Base-by-base conservation (phyloP, 2,888 invertebrate species). In the Tupiocoris notatus region DNA sequence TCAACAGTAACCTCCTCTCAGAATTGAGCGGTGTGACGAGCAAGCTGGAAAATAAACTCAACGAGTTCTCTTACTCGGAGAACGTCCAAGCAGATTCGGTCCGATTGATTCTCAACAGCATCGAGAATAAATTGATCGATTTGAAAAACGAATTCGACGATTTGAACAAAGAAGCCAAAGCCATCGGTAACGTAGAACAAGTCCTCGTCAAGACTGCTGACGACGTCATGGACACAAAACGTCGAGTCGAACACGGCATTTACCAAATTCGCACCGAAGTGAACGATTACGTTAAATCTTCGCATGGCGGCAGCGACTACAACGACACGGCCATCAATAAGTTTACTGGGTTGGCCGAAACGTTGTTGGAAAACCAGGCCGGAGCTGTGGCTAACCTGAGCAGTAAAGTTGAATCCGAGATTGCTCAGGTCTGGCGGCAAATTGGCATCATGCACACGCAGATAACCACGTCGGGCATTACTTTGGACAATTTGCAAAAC, bases 391-490 rank as follows among this genome's bases (percentile, higher is more conserved):
- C 88, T 2, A 94, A 94, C 84, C 84, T 94, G 68, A 93, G 91
- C 67, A 85, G 88, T 0, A 90, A 91, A 82, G 89, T 95, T 82
- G 93, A 94, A 81, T 86, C 89, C 16, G 93, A 93, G 83, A 91
- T 94, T 83, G 89, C 91, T 79, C 92, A 93, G 83, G 94, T 95
- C 17, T 95, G 95, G 95, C 86, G 94, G 21, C 95, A 94, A 84
- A 94, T 95, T 81, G 93, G 94, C 79, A 91, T 92, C 76, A 93
- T 95, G 92, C 91, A 92, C 83, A 90, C 91, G 81, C 93, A 94
- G 83, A 89, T 95, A 82, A 89, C 89, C 25, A 89, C 90, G 77
- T 93, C 90, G 82, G 90, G 91, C 64, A 88, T 88, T 58, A 87
- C 91, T 1, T 84, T 95, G n/a, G 90, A 90, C 78, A 89, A 90